phyloP scores from a whole-genome alignment of 2,113 vertebrate species.

The Ramphastos sulfuratus region DNA sequence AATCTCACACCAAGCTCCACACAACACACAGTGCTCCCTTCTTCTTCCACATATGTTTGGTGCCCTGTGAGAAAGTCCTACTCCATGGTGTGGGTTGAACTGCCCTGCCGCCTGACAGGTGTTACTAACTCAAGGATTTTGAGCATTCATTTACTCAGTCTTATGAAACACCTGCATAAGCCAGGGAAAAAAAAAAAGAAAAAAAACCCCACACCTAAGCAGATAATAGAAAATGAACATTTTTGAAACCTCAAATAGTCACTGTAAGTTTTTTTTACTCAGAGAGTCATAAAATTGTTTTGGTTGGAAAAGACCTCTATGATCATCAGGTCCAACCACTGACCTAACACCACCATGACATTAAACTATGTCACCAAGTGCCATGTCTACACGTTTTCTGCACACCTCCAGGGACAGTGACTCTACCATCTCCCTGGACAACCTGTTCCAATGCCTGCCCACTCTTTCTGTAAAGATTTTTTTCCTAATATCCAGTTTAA shows the following conservation, averaged over 20 bases:
- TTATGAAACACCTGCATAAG: neutral
- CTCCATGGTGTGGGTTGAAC: neutral
- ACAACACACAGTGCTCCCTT: neutral
- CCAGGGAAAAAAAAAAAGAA: neutral
- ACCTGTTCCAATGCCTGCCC: too few species aligned
- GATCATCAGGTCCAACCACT: too few species aligned
- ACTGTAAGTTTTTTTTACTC: fast-evolving
- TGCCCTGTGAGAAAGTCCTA: neutral
- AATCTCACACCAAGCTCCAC: neutral
- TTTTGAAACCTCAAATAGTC: neutral
- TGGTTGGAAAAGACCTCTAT: too few species aligned
- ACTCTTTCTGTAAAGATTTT: too few species aligned
- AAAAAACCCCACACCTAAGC: too few species aligned
- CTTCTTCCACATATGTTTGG: neutral
- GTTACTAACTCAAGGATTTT: neutral
- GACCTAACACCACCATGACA: too few species aligned
- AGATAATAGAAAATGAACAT: neutral
- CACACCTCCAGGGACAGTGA: too few species aligned
- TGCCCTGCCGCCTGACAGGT: neutral
- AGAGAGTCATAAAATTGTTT: too few species aligned
- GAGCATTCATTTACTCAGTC: neutral
- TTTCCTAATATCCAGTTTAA: too few species aligned
- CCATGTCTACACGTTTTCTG: too few species aligned
- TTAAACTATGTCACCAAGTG: too few species aligned
- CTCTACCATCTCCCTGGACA: too few species aligned